Percentiles rank a stretch among this genome's conserved stretches.
These are phyloP conservation scores for Knipowitschia caucasica DNA, from an alignment of 2,797 vertebrate genomes.

Conservation along the genomic window DNA sequence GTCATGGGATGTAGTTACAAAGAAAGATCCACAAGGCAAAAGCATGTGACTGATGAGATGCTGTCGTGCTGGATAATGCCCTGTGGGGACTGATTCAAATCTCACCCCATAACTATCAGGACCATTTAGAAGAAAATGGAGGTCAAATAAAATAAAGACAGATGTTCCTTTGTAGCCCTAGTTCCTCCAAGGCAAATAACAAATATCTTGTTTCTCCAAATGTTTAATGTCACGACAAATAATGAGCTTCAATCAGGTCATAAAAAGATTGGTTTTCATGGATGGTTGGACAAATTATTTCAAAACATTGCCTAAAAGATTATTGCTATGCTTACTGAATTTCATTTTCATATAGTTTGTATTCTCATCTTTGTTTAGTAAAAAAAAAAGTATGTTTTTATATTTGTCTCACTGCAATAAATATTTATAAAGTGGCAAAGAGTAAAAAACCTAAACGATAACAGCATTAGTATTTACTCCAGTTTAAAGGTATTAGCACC, in stretches of 20 bases:
- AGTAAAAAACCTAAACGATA: too few relatives aligned
- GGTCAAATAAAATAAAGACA: slow-evolving; percentile 8
- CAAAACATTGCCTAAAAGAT: neutral
- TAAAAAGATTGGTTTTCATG: neutral
- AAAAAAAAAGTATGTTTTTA: too few relatives aligned
- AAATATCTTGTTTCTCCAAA: neutral
- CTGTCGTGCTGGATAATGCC: slow-evolving; percentile 22
- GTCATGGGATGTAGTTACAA: slow-evolving; percentile 47
- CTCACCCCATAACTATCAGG: slow-evolving; percentile 14
- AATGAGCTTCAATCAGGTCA: slow-evolving; percentile 2
- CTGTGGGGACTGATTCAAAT: slow-evolving; percentile 37
- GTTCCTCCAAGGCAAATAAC: slow-evolving; percentile 4
- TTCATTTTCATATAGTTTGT: neutral
- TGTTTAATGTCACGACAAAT: neutral
- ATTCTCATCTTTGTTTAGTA: too few relatives aligned
- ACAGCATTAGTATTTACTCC: too few relatives aligned
- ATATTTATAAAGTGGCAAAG: too few relatives aligned
- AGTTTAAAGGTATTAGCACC: too few relatives aligned
- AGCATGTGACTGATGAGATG: slow-evolving; percentile 37
- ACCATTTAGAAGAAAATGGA: slow-evolving; percentile 18
- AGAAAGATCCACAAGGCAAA: slow-evolving; percentile 36
- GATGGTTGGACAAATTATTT: slow-evolving; percentile 1
- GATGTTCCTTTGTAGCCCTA: neutral
- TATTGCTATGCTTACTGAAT: neutral
- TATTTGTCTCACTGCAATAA: too few relatives aligned